Evolutionary conservation across 2,113 vertebrate species (phyloP).

Genomic region (Paedocypris sp.): DNA sequence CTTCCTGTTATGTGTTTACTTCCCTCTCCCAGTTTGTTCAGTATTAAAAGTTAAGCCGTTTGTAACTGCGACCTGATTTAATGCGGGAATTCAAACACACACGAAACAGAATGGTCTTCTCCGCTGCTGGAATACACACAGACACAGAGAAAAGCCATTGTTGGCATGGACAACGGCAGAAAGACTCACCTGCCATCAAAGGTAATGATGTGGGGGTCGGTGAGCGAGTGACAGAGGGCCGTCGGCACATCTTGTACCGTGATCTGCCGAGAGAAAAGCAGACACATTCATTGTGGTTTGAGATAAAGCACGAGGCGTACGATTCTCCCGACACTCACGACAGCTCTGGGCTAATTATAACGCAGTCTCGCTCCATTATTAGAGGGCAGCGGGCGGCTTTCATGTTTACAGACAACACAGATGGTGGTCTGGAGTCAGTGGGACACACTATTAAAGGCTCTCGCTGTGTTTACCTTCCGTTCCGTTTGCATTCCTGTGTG

Average conservation of each 20-base stretch:
- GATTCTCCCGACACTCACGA: no score
- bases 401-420: conserved; percentile 34
- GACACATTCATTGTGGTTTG: no score
- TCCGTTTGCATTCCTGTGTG: conserved; percentile 7
- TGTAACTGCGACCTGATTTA: no score
- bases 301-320: no score
- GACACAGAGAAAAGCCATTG: no score
- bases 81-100: no score
- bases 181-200: conserved; percentile 66
- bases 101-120: no score
- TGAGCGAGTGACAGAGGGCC: conserved; percentile 66
- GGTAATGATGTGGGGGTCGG: conserved; percentile 67
- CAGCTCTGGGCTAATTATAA: conserved; percentile 8
- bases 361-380: conserved; percentile 19
- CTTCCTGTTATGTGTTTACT: no score
- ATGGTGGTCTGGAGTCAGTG: conserved; percentile 4
- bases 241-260: conserved; percentile 67
- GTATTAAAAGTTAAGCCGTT: no score
- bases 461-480: conserved; percentile 3
- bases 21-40: no score
- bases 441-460: neutral
- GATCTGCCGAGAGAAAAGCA: conserved; percentile 50
- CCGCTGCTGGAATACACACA: no score
- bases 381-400: conserved; percentile 20
- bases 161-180: neutral